Conservation (phyloP, 2,113 vertebrate species). For the Psephotus haematonotus region DNA sequence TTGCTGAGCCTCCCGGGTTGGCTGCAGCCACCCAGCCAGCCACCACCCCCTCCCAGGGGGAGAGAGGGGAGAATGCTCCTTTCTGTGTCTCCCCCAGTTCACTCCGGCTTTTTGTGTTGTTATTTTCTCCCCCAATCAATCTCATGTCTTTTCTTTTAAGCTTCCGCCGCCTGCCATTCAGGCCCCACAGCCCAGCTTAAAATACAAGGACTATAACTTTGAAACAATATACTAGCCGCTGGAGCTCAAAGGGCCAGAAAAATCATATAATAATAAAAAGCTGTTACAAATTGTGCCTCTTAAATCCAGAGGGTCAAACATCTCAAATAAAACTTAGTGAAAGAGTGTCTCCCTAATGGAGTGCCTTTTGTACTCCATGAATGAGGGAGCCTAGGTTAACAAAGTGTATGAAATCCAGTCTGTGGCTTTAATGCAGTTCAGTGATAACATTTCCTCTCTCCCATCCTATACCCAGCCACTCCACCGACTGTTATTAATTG, state of each 20-base stretch:
- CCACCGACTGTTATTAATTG: slow-evolving; percentile 76
- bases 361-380: slow-evolving; percentile 75
- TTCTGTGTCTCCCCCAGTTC: neutral
- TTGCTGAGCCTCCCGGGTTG: slow-evolving; percentile 47
- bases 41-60: slow-evolving; percentile 26
- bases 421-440: slow-evolving; percentile 70
- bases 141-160: slow-evolving; percentile 55
- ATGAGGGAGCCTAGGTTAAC: slow-evolving; percentile 70
- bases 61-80: neutral
- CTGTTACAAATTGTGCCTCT: slow-evolving; percentile 73
- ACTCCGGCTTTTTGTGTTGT: slow-evolving; percentile 22
- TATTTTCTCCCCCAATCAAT: slow-evolving; percentile 58
- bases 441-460: slow-evolving; percentile 77
- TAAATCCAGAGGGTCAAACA: slow-evolving; percentile 72
- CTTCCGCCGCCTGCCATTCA: slow-evolving; percentile 62
- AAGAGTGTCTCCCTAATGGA: slow-evolving; percentile 72
- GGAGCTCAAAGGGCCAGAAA: slow-evolving; percentile 70
- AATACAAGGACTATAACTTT: slow-evolving; percentile 65
- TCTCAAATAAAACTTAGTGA: slow-evolving; percentile 75
- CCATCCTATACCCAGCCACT: slow-evolving; percentile 70
- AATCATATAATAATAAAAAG: slow-evolving; percentile 79
- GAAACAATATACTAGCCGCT: slow-evolving; percentile 67
- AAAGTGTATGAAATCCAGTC: slow-evolving; percentile 72
- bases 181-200: slow-evolving; percentile 53
- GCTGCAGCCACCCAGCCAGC: slow-evolving; percentile 39